phyloP scores from a whole-genome alignment of 37 sponge, comb jelly and placozoan species.

The Hexactinellida sp. region DNA sequence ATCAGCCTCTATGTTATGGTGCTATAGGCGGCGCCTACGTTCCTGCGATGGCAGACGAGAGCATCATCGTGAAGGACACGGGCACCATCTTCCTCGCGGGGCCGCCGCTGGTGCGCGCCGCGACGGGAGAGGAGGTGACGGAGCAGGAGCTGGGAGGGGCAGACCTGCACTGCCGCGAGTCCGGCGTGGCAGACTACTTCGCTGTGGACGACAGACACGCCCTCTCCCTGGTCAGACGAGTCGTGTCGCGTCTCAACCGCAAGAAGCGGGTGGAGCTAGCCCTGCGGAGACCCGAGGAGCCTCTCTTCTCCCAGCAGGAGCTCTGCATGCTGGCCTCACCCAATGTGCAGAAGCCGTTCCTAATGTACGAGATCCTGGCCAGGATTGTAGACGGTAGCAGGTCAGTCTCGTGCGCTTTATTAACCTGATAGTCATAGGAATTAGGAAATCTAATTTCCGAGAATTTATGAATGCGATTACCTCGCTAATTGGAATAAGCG shows the following conservation, averaged over 20 bases:
- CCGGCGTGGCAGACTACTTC: conserved; percentile 85
- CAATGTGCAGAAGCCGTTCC: conserved; percentile 50
- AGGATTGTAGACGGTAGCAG: conserved; percentile 80
- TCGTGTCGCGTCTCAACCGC: conserved; percentile 56
- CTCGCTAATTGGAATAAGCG: too few relatives aligned
- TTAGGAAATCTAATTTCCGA: too few relatives aligned
- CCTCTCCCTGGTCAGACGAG: conserved; percentile 50
- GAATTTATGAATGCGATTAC: too few relatives aligned
- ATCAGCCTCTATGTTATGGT: too few relatives aligned
- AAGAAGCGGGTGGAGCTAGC: conserved; percentile 46
- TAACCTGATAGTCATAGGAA: too few relatives aligned
- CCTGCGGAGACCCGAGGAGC: conserved; percentile 57
- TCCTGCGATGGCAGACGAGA: conserved; percentile 89
- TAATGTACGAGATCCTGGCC: conserved; percentile 71
- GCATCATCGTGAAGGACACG: conserved; percentile 80
- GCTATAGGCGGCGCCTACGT: conserved; percentile 76
- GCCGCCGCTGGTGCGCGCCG: conserved; percentile 87
- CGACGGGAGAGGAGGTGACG: conserved; percentile 63
- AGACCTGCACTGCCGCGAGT: conserved; percentile 88
- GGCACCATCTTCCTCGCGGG: conserved; percentile 94
- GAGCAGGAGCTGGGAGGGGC: conserved; percentile 97
- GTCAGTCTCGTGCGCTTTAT: neutral
- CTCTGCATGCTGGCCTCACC: conserved; percentile 70
- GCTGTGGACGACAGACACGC: conserved; percentile 74
- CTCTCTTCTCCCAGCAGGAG: conserved; percentile 70